phyloP scores from a whole-genome alignment of 2,797 vertebrate genomes.

The Dicrostonyx torquatus region DNA sequence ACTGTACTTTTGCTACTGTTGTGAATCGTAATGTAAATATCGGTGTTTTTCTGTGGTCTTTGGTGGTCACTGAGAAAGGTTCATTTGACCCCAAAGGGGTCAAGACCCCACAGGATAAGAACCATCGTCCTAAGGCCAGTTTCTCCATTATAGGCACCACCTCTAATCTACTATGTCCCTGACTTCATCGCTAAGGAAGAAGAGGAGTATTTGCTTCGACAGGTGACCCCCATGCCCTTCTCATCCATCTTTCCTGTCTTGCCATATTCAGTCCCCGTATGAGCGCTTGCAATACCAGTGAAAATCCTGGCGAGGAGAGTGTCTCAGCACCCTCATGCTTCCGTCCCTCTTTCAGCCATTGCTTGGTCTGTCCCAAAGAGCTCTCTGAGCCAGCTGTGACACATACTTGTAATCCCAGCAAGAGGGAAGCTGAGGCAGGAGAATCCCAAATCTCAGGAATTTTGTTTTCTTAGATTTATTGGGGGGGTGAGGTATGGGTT shows the following conservation, averaged over 20 bases:
- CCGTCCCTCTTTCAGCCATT: background rate
- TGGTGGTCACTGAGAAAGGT: background rate
- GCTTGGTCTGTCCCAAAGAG: background rate
- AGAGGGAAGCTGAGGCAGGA: background rate
- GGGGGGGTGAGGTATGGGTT: too few relatives aligned
- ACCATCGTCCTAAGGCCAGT: background rate
- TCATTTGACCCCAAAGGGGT: too few relatives aligned
- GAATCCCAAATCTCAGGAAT: background rate
- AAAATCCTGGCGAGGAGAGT: background rate
- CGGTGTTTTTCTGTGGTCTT: too few relatives aligned
- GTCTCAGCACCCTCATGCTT: background rate
- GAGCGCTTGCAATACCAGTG: background rate
- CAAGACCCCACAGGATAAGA: background rate
- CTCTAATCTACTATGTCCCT: conserved; percentile 91
- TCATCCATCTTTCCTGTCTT: conserved; percentile 1
- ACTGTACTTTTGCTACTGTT: background rate
- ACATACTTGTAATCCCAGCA: background rate
- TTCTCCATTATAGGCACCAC: conserved; percentile 83
- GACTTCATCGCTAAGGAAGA: conserved; percentile 91
- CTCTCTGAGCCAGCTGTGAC: background rate
- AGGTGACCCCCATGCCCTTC: conserved; percentile 79
- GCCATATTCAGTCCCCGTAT: background rate
- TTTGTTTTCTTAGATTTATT: background rate
- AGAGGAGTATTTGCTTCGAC: conserved; percentile 89
- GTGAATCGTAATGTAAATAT: background rate